Evolutionary conservation across 2,888 invertebrate species (phyloP), one percentile per base, ranked within the genome.

Genomic region (Orthonevra nobilis): DNA sequence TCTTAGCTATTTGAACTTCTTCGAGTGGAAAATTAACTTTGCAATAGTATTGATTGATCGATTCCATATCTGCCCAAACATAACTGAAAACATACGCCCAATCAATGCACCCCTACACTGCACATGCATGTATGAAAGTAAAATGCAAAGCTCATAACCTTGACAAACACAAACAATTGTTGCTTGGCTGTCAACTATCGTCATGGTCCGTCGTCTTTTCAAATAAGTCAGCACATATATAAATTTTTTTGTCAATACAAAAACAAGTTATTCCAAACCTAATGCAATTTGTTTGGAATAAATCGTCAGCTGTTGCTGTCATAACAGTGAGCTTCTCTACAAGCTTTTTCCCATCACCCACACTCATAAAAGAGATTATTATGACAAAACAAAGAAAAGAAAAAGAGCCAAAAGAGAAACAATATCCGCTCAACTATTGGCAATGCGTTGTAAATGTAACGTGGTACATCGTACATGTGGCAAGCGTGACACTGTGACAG

Each of bases 91-190:
- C 19, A 9, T 54, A 61, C 36, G 19, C 42, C 15, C 34, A 34
- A 58, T 38, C 32, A 42, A 20, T n/a, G n/a, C 15, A 12, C 28
- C 40, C n/a, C 46, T 10, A 2, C 9, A 6, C 19, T 10, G 1
- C 3, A 23, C 32, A 56, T 20, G 42, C 26, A 12, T 28, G 66
- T 44, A 60, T 60, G 66, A 61, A 74, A 68, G 52, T 61, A 54
- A 68, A 74, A 61, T 61, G 46, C 60, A 46, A 74, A 66, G 10
- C 30, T 38, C 42, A 61, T 40, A 74, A 74, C 74, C 74, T 74
- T 74, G 74, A 68, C 66, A 74, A 66, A 74, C 60, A 52, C 52
- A 58, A 54, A 68, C 44, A 74, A 54, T 68, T 68, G 60, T 68
- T 68, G 73, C 60, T 52, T 15, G 23, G 44, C 44, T 20, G 28